Conservation (phyloP, 2,888 invertebrate species). For the Netelia fuscicornis region DNA sequence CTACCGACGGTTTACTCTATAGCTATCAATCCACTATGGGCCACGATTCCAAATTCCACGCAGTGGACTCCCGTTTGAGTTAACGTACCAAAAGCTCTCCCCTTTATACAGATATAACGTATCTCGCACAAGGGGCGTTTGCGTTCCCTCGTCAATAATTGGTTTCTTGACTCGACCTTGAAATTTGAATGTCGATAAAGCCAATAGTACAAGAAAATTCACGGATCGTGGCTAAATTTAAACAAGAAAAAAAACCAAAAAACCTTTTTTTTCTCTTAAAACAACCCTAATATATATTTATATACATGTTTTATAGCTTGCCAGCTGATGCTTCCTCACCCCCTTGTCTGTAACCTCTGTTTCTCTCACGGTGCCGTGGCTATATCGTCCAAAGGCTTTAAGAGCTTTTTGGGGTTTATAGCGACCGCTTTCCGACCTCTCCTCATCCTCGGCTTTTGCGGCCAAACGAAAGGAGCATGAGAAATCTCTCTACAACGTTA, state of each 20-base stretch:
- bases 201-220: no score
- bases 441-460: background rate
- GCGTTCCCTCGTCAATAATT: background rate
- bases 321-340: constrained; percentile 20
- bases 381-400: constrained; percentile 53
- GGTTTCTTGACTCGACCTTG: no score
- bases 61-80: constrained; percentile 40
- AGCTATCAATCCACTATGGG: constrained; percentile 30
- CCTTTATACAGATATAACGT: background rate
- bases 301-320: background rate
- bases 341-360: background rate
- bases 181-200: no score
- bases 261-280: no score
- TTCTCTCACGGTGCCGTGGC: background rate
- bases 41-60: constrained; percentile 47
- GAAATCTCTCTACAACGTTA: constrained; percentile 8
- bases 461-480: background rate
- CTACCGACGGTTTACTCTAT: background rate
- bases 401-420: constrained; percentile 52
- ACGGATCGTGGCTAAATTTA: no score
- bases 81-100: constrained; percentile 27
- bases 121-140: constrained; percentile 22
- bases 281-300: background rate
- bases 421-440: constrained; percentile 16
- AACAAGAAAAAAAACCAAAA: no score